phyloP scores from a whole-genome alignment of 1,140 invertebrate genomes.

The Tetraneura akinire region DNA sequence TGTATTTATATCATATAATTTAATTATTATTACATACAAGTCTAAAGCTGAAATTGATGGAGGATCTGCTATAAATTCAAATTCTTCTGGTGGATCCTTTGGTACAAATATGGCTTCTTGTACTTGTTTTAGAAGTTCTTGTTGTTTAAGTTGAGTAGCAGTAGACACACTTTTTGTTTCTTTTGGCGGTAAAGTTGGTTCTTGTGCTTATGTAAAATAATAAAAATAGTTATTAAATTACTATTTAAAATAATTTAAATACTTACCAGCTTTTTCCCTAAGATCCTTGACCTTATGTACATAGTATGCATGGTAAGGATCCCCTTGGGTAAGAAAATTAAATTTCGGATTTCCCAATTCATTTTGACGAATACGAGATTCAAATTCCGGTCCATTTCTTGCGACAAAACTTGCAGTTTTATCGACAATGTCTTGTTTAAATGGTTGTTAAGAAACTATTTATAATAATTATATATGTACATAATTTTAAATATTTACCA shows the following conservation, averaged over 20 bases:
- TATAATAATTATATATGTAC: neutral
- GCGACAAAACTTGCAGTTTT: slow-evolving; percentile 98
- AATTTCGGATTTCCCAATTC: slow-evolving; percentile 98
- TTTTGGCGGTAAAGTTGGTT: slow-evolving; percentile 53
- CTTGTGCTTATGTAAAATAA: slow-evolving; percentile 50
- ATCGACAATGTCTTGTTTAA: slow-evolving; percentile 87
- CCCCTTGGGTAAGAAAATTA: slow-evolving; percentile 93
- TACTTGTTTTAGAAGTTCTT: slow-evolving; percentile 86
- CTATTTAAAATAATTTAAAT: neutral
- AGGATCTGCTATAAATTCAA: slow-evolving; percentile 97
- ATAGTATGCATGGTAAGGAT: slow-evolving; percentile 99
- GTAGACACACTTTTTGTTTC: slow-evolving; percentile 62
- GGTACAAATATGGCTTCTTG: slow-evolving; percentile 82
- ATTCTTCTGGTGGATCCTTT: slow-evolving; percentile 92
- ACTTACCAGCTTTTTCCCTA: slow-evolving; percentile 79
- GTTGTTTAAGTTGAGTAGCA: slow-evolving; percentile 80
- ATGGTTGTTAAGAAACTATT: slow-evolving; percentile 45
- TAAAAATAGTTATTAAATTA: neutral
- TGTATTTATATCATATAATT: slow-evolving; percentile 32
- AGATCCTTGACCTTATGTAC: slow-evolving; percentile 97
- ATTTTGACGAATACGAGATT: slow-evolving; percentile 93
- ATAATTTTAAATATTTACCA: neutral
- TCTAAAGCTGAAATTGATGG: slow-evolving; percentile 98
- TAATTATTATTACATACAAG: slow-evolving; percentile 56
- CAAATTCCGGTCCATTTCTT: slow-evolving; percentile 97